Evolutionary conservation across 2,113 vertebrate species (phyloP).

Genomic region (Phocoena sinus): DNA sequence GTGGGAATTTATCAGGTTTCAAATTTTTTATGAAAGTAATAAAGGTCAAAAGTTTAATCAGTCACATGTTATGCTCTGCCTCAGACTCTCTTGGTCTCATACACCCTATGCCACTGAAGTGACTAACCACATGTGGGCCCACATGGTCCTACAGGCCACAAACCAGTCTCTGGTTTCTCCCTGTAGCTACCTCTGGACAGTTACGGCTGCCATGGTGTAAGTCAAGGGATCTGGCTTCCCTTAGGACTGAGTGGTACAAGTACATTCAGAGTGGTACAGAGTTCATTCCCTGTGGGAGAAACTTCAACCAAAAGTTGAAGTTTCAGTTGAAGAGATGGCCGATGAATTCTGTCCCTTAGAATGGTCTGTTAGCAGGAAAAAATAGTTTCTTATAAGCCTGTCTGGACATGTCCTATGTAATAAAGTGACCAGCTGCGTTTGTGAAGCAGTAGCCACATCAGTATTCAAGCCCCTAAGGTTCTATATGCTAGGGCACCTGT

Average conservation of each 20-base stretch:
- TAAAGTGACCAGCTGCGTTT: background rate
- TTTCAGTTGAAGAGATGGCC: background rate
- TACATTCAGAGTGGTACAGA: background rate
- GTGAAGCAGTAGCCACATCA: background rate
- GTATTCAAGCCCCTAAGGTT: background rate
- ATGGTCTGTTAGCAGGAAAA: background rate
- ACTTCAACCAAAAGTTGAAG: background rate
- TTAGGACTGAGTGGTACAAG: background rate
- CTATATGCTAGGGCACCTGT: background rate
- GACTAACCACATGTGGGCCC: background rate
- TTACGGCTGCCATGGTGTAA: background rate
- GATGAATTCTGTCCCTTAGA: background rate
- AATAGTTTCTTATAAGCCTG: background rate
- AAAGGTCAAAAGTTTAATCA: background rate
- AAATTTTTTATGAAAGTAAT: background rate
- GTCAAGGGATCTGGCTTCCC: background rate
- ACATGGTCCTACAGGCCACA: background rate
- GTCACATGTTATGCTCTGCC: too few relatives aligned
- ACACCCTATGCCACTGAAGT: background rate
- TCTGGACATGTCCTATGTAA: background rate
- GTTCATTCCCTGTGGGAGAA: background rate
- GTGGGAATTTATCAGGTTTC: background rate
- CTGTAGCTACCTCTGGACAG: too few relatives aligned
- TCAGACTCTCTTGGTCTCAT: too few relatives aligned
- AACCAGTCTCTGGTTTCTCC: background rate